Percentiles rank a stretch among this genome's conserved stretches.
Evolutionary conservation across 1,140 invertebrate species (phyloP).

Genomic region (Platyscapa corneri): DNA sequence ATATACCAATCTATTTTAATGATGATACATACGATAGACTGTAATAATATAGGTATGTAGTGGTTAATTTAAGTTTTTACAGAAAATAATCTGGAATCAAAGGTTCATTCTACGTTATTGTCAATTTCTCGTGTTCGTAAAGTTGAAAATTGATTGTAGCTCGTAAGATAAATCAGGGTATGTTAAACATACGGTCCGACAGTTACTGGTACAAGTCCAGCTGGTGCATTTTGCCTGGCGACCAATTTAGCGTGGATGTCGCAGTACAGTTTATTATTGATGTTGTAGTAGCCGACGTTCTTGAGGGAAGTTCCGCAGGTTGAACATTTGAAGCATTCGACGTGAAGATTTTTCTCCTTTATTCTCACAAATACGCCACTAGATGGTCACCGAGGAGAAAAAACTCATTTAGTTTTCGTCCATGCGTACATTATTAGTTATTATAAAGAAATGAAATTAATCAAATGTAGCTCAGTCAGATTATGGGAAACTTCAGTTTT

Average conservation of each 20-base stretch:
- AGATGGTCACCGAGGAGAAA: constrained; percentile 57
- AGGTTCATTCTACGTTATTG: not conserved
- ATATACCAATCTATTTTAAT: not conserved
- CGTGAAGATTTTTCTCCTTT: constrained; percentile 96
- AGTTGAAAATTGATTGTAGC: constrained; percentile 12
- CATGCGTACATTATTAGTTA: not conserved
- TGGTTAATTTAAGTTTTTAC: not conserved
- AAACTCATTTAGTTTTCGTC: constrained; percentile 1
- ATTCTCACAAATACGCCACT: constrained; percentile 97
- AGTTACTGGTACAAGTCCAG: constrained; percentile 83
- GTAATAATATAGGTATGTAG: not conserved
- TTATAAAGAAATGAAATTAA: constrained; percentile 28
- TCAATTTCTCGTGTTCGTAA: not conserved
- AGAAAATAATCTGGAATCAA: not conserved
- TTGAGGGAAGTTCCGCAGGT: constrained; percentile 96
- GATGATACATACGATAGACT: not conserved
- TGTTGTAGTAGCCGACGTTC: constrained; percentile 96
- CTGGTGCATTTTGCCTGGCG: constrained; percentile 86
- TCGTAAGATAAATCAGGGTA: constrained; percentile 28
- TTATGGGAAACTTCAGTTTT: not conserved
- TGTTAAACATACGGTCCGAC: constrained; percentile 83
- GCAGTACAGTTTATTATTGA: constrained; percentile 97
- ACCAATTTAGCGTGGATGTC: constrained; percentile 95
- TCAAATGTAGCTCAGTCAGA: not conserved
- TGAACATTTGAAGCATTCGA: constrained; percentile 97